Evolutionary conservation across 2,113 vertebrate species (phyloP), one percentile per base, ranked within the genome.

Genomic region (Melanostigma gelatinosum): DNA sequence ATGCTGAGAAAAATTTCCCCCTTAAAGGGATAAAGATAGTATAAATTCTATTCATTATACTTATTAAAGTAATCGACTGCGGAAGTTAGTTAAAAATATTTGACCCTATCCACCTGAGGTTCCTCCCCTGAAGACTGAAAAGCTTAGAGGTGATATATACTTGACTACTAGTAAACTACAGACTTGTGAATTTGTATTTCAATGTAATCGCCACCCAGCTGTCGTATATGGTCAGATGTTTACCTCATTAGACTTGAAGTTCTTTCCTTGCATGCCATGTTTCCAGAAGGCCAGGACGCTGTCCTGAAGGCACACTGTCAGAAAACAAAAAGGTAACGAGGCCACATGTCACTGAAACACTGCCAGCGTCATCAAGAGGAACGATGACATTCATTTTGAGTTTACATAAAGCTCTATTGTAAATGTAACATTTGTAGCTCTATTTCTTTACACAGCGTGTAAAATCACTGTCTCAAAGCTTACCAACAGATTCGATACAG

Each of bases 251-350:
- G 97, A 99, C 89, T 96, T 98, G 92, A 99, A 99, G 95, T 96
- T 99, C 88, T 99, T 99, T 65, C 98, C 98, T 91, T 99, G 98
- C 98, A 99, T 99, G 46, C 98, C 98, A 0, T 99, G 98, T 63
- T 98, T 99, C 98, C 98, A 99, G 94, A 99, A 99, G 89, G 98
- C 98, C 91, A 99, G 88, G 63, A 99, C 97, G 5, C 98, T 99
- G 95, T 99, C 98, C 82, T 99, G 98, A 92, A 99, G 97, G 93
- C 97, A 99, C 88, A 99, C 98, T 99, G 89, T 60, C 13, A 64
- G 4, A 77, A 20, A 52, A 40, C 34, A 34, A 18, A 61, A 44
- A 63, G 6, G 29, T 3, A 63, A 63, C 61, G 20, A 77, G 52
- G 34, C 9, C n/a, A 24, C 7, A 48, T 24, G 48, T 77, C 36